These are phyloP conservation scores for Papilio gigon DNA, from an alignment of 2,888 invertebrate genomes.

Conservation along the genomic window DNA sequence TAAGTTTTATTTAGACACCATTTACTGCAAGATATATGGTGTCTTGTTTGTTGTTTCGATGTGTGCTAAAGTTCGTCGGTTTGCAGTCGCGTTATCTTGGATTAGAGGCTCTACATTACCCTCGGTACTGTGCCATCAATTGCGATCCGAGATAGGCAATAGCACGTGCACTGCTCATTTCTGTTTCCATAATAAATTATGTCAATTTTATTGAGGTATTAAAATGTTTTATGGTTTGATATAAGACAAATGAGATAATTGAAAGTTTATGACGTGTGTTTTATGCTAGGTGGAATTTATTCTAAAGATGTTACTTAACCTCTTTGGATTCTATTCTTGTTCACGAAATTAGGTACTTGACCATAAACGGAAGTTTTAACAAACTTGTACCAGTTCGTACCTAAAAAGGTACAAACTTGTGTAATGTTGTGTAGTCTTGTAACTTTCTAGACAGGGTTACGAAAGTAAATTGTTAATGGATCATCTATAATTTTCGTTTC, in stretches of 20 bases:
- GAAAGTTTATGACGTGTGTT: neutral
- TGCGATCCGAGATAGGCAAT: neutral
- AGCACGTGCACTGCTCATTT: neutral
- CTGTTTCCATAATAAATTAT: neutral
- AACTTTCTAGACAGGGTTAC: no score
- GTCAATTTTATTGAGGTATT: conserved; percentile 20
- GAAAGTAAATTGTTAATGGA: no score
- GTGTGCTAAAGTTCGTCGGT: neutral
- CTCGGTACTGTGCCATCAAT: conserved; percentile 8
- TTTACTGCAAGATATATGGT: neutral
- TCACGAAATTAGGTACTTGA: neutral
- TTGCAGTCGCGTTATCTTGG: neutral
- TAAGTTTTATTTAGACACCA: neutral
- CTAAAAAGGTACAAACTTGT: no score
- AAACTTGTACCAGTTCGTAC: no score
- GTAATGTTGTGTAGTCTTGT: no score
- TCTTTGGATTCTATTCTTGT: no score
- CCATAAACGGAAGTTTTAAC: no score
- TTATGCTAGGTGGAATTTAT: neutral
- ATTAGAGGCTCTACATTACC: conserved; percentile 25
- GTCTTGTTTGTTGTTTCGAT: neutral
- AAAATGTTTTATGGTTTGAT: conserved; percentile 21
- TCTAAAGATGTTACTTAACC: neutral
- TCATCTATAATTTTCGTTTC: no score
- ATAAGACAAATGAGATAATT: no score